Conservation (phyloP, 2,888 invertebrate species). For the Drosophila stalkeri region DNA sequence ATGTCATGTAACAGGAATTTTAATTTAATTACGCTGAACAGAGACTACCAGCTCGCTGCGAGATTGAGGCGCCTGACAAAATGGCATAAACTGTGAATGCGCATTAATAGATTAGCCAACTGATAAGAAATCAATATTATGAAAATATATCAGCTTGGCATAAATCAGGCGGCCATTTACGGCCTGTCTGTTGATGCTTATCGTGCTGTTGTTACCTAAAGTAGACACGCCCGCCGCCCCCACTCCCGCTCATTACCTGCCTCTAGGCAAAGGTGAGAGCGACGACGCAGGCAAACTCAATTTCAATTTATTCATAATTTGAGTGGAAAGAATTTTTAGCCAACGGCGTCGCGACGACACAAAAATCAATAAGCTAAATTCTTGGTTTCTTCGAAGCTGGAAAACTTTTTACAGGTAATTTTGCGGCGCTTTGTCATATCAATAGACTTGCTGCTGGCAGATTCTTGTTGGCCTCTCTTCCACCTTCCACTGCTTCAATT, state of each 20-base stretch:
- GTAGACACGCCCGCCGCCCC: background rate
- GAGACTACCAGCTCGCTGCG: constrained; percentile 31
- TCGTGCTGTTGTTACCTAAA: constrained; percentile 40
- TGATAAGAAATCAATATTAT: constrained; percentile 75
- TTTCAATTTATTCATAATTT: constrained; percentile 79
- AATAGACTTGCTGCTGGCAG: constrained; percentile 50
- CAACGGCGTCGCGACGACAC: constrained; percentile 45
- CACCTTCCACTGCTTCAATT: background rate
- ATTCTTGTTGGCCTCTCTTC: constrained; percentile 5
- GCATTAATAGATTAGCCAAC: constrained; percentile 64
- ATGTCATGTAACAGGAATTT: constrained; percentile 77
- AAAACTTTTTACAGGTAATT: constrained; percentile 73
- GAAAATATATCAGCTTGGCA: constrained; percentile 47
- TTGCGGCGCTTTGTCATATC: constrained; percentile 65
- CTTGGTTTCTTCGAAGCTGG: constrained; percentile 27
- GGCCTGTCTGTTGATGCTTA: constrained; percentile 65
- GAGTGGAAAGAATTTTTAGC: constrained; percentile 51
- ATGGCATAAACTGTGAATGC: constrained; percentile 45
- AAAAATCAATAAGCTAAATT: constrained; percentile 69
- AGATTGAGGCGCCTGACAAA: constrained; percentile 37
- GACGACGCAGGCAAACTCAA: constrained; percentile 29
- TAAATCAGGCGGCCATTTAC: constrained; percentile 68
- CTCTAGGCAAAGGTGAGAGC: background rate
- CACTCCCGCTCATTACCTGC: background rate
- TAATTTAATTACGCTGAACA: constrained; percentile 75